phyloP scores from a whole-genome alignment of 2,888 invertebrate species.

The Trachelus iudaicus region DNA sequence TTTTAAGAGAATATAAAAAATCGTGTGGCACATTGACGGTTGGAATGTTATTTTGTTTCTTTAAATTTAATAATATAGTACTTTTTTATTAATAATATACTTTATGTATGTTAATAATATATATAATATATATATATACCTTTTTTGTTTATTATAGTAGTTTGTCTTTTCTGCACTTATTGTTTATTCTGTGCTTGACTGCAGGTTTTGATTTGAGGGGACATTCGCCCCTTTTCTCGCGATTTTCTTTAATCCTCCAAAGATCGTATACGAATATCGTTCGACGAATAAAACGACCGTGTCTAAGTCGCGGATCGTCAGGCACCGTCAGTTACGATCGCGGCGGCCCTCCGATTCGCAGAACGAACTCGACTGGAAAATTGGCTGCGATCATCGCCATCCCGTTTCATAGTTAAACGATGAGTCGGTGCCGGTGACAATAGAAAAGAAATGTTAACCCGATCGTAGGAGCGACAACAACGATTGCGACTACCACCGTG shows the following conservation, averaged over 20 bases:
- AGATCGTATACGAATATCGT: neutral
- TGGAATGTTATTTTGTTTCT: constrained; percentile 71
- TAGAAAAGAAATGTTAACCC: neutral
- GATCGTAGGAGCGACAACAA: neutral
- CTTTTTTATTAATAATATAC: constrained; percentile 52
- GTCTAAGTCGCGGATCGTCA: neutral
- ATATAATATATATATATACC: constrained; percentile 45
- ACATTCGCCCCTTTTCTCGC: constrained; percentile 42
- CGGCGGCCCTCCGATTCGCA: neutral
- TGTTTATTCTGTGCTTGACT: constrained; percentile 59
- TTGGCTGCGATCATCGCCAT: neutral
- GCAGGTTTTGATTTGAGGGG: constrained; percentile 64
- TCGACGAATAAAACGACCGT: neutral
- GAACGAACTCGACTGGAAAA: neutral
- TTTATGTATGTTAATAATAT: constrained; percentile 50
- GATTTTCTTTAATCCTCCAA: constrained; percentile 6
- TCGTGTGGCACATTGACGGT: constrained; percentile 75
- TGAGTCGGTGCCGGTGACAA: neutral
- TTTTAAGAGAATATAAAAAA: constrained; percentile 66
- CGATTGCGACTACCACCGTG: neutral
- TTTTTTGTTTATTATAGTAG: constrained; percentile 57
- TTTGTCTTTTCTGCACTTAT: constrained; percentile 62
- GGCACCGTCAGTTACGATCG: neutral
- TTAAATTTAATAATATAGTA: constrained; percentile 61
- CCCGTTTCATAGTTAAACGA: neutral